Conservation (phyloP, 2,113 vertebrate species). For the Zeus faber region DNA sequence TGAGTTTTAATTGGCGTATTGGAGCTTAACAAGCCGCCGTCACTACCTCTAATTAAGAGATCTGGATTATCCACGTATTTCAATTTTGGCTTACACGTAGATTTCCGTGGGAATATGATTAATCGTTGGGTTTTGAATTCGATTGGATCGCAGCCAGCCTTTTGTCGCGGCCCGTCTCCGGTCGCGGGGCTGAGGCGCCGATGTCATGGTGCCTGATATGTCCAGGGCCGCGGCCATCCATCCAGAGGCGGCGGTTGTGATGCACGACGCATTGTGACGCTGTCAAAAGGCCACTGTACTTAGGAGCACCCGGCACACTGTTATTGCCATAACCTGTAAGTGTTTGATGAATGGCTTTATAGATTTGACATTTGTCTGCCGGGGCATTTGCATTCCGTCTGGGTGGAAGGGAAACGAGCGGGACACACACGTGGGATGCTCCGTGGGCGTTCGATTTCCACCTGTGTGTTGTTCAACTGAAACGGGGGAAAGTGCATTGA, state of each 20-base stretch:
- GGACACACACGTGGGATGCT: conserved; percentile 19
- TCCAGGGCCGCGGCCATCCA: neutral
- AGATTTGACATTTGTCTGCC: conserved; percentile 64
- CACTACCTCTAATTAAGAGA: conserved; percentile 63
- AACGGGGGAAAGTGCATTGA: no score
- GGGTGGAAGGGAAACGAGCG: conserved; percentile 27
- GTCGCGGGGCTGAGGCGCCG: conserved; percentile 21
- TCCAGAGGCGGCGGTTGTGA: conserved; percentile 30
- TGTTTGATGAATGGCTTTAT: conserved; percentile 61
- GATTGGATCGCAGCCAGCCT: no score
- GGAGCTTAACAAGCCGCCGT: conserved; percentile 61
- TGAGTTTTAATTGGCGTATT: conserved; percentile 46
- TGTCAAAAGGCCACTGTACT: conserved; percentile 45
- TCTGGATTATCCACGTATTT: conserved; percentile 71
- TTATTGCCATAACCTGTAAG: conserved; percentile 32
- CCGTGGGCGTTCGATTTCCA: conserved; percentile 17
- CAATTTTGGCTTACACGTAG: conserved; percentile 54
- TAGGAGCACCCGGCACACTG: conserved; percentile 30
- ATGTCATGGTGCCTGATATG: conserved; percentile 10
- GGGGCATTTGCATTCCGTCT: conserved; percentile 49
- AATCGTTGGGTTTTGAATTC: no score
- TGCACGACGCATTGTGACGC: conserved; percentile 27
- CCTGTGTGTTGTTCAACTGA: no score
- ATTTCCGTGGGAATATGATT: conserved; percentile 46
- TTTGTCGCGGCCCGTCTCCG: no score